A percentile compares a stretch with the other conserved stretches of the same genome.
phyloP scores from a whole-genome alignment of 2,113 vertebrate species.

The Progne subis region DNA sequence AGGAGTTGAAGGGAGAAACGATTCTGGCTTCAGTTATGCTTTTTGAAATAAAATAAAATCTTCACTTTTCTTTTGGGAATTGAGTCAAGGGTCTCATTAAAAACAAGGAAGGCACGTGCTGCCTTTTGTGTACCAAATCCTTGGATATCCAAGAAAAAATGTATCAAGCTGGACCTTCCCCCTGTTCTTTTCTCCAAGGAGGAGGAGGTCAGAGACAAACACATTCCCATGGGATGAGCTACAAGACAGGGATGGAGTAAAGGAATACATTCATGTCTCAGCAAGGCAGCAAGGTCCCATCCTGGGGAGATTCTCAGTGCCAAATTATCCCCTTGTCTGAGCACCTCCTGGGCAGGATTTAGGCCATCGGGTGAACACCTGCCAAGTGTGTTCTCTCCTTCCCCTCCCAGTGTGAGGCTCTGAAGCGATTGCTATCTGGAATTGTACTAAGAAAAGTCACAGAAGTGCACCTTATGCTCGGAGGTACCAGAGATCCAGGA shows the following conservation, averaged over 20 bases:
- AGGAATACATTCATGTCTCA: neutral
- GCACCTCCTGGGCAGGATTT: neutral
- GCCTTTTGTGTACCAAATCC: neutral
- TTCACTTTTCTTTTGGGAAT: neutral
- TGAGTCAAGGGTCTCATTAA: neutral
- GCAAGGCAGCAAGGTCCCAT: neutral
- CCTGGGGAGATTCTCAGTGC: neutral
- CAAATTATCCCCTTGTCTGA: neutral
- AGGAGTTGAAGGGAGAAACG: neutral
- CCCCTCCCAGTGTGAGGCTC: neutral
- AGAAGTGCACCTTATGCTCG: neutral
- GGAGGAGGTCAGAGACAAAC: neutral
- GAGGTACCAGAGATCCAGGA: neutral
- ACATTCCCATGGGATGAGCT: neutral
- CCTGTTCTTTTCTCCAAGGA: neutral
- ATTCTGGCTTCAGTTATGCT: neutral
- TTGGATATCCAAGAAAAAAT: neutral
- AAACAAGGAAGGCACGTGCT: neutral
- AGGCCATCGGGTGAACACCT: neutral
- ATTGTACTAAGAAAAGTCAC: neutral
- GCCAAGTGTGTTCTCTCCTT: neutral
- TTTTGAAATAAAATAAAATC: neutral
- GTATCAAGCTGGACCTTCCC: neutral
- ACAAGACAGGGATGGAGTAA: neutral
- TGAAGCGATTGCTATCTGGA: neutral